Conservation (phyloP, 2,113 vertebrate species). For the Ariopsis seemanni region DNA sequence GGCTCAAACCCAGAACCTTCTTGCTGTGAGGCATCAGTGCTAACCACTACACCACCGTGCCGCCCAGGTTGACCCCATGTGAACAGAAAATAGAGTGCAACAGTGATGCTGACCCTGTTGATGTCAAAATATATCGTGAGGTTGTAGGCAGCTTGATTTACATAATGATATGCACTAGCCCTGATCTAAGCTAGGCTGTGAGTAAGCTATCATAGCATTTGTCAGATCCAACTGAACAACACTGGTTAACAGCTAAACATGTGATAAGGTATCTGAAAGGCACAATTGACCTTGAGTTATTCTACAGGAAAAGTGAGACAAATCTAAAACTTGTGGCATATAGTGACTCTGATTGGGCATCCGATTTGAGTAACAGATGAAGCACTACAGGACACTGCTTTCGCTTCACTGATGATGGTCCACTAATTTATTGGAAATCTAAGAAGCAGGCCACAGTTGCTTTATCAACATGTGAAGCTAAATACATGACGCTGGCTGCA, state of each 20-base stretch:
- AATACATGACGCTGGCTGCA: slow-evolving; percentile 22
- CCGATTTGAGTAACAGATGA: slow-evolving; percentile 17
- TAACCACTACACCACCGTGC: too few species aligned
- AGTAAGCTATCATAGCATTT: too few species aligned
- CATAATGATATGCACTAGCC: too few species aligned
- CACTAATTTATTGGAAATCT: background rate
- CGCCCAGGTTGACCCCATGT: slow-evolving; percentile 13
- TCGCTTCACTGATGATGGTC: slow-evolving; percentile 21
- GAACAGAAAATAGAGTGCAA: too few species aligned
- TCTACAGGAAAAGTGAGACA: slow-evolving; percentile 29
- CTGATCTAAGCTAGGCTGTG: too few species aligned
- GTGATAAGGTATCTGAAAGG: slow-evolving; percentile 38
- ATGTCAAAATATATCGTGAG: too few species aligned
- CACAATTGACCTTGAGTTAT: slow-evolving; percentile 25
- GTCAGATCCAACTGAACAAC: slow-evolving; percentile 1
- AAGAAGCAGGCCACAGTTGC: slow-evolving; percentile 34
- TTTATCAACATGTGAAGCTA: background rate
- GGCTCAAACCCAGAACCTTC: too few species aligned
- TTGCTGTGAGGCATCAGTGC: too few species aligned
- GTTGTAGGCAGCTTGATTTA: too few species aligned
- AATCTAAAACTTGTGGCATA: slow-evolving; percentile 33
- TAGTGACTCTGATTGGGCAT: slow-evolving; percentile 46
- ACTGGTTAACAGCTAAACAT: slow-evolving; percentile 34
- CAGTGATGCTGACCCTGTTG: too few species aligned
- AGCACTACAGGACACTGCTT: slow-evolving; percentile 47